Percentiles rank a stretch among this genome's conserved stretches.
Evolutionary conservation across 2,797 vertebrate genomes (phyloP).

Genomic region (Tenualosa ilisha): DNA sequence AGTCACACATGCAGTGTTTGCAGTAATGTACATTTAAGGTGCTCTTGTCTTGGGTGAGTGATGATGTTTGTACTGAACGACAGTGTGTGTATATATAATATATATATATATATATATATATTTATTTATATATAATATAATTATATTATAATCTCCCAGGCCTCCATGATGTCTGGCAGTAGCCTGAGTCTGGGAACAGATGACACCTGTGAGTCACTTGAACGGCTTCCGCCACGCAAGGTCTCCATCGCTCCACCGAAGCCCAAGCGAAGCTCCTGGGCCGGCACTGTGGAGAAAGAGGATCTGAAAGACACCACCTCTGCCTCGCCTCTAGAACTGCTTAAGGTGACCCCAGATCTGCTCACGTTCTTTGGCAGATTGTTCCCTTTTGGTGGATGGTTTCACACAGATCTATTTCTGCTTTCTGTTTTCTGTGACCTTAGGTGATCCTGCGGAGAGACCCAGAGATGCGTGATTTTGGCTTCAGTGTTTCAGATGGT

Average conservation of each 20-base stretch:
- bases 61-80: not conserved
- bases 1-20: not conserved
- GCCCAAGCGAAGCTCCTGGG: slow-evolving; percentile 63
- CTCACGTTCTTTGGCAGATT: not conserved
- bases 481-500: slow-evolving; percentile 95
- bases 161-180: slow-evolving; percentile 91
- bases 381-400: not conserved
- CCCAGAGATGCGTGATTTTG: slow-evolving; percentile 83
- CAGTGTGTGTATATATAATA: not conserved
- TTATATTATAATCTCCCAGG: slow-evolving; percentile 67
- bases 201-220: slow-evolving; percentile 64
- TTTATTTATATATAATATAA: too few relatives aligned
- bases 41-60: not conserved
- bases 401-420: not conserved
- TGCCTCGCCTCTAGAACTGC: slow-evolving; percentile 81
- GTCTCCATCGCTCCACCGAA: slow-evolving; percentile 34
- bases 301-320: slow-evolving; percentile 83
- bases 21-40: not conserved
- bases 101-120: too few relatives aligned
- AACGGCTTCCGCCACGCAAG: slow-evolving; percentile 61
- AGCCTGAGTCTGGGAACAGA: slow-evolving; percentile 80
- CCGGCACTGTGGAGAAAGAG: slow-evolving; percentile 62
- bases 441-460: slow-evolving; percentile 89
- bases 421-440: not conserved
- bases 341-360: slow-evolving; percentile 77